A percentile compares a stretch with the other conserved stretches of the same genome.
phyloP scores from a whole-genome alignment of 2,797 vertebrate genomes.

The Orestias chungarensis region DNA sequence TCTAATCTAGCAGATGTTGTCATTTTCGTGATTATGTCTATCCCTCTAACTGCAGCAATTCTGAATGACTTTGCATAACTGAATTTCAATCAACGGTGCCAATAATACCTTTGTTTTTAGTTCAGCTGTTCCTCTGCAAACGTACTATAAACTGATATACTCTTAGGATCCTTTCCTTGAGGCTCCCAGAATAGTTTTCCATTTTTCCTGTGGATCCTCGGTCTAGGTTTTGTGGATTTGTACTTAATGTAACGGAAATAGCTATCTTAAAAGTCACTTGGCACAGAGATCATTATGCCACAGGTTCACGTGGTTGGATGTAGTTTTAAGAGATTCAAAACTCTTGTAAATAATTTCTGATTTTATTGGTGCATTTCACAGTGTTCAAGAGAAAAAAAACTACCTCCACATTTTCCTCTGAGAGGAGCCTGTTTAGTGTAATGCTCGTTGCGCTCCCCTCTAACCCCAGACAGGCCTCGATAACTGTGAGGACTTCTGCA shows the following conservation, averaged over 20 bases:
- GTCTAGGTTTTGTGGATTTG: too few relatives aligned
- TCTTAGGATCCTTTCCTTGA: background rate
- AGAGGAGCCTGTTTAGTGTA: background rate
- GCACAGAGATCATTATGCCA: too few relatives aligned
- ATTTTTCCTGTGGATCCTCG: too few relatives aligned
- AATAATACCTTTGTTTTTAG: too few relatives aligned
- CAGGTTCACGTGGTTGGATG: too few relatives aligned
- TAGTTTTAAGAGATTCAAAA: background rate
- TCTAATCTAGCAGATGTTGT: conserved; percentile 24
- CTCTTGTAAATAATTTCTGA: background rate
- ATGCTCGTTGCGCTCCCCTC: background rate
- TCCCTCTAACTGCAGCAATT: conserved; percentile 9
- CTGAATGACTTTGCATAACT: conserved; percentile 41
- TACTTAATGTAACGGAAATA: too few relatives aligned
- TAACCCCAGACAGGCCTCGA: background rate
- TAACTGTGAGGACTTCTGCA: conserved; percentile 4
- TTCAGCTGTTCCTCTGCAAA: background rate
- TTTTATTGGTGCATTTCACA: background rate
- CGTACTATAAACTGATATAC: too few relatives aligned
- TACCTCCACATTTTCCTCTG: background rate
- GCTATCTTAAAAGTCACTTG: too few relatives aligned
- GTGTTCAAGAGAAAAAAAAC: background rate
- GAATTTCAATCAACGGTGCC: conserved; percentile 16
- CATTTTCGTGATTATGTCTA: conserved; percentile 39
- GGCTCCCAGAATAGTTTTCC: background rate